Base-by-base conservation (phyloP, 1,140 invertebrate species). In the Bombyx mori region DNA sequence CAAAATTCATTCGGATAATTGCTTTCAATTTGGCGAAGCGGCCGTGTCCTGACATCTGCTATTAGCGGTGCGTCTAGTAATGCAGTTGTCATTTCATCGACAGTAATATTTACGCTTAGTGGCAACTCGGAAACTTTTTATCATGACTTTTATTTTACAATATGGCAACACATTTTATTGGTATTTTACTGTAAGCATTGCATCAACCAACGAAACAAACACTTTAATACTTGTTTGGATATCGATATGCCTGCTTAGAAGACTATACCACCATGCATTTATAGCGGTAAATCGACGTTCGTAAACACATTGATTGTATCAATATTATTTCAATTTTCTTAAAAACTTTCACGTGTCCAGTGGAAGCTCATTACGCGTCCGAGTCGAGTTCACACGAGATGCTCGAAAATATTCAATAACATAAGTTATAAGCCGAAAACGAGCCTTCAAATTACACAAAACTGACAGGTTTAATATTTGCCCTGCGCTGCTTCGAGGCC, bases 401-500 rank as follows among this genome's bases (percentile, higher is more conserved):
- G 69, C 56, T 55, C 65, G 58, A 69, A 76, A 71, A 71, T 58
- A 67, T 84, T 80, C 75, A 84, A 80, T 80, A 85, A 82, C 77
- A 82, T 85, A 82, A 82, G 66, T 85, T 85, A 82, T 69, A 75
- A 73, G 68, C 78, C 75, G 74, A 78, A 81, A 81, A 79, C 77
- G 78, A 77, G 74, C 71, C 70, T 81, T 82, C 79, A 82, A 82
- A 82, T 84, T 82, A 84, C 81, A 84, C 79, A 83, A 82, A 82
- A 75, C 72, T 86, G 82, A 86, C 82, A 84, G 79, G 64, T 79
- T 82, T 86, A 82, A 86, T 86, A 86, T 84, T 86, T 80, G 81
- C 82, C 78, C 72, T 83, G 67, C 77, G 77, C 73, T 61, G 63
- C 62, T 60, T 48, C 67, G 71, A 59, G 68, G 69, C 61, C 62